phyloP scores from a whole-genome alignment of 2,113 vertebrate genomes.

The Rousettus leschenaultii region DNA sequence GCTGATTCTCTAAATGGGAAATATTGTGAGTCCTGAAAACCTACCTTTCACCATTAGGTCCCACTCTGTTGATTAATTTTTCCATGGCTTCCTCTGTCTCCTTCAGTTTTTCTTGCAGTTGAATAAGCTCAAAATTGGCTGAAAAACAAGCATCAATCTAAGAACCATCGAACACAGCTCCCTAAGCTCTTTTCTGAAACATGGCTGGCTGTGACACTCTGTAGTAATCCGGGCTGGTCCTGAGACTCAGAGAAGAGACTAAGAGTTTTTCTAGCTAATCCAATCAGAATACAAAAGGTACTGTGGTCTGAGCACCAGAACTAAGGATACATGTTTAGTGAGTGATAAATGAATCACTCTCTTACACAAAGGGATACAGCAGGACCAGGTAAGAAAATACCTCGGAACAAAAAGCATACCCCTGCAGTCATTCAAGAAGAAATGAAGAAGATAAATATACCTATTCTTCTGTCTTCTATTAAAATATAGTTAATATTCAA shows the following conservation, averaged over 20 bases:
- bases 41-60: slow-evolving; percentile 88
- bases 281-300: not conserved
- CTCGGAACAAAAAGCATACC: not conserved
- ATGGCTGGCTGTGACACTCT: not conserved
- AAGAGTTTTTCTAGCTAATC: not conserved
- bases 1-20: not conserved
- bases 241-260: not conserved
- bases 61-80: slow-evolving; percentile 90
- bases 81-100: slow-evolving; percentile 97
- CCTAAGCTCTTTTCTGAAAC: slow-evolving; percentile 23
- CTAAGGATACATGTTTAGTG: not conserved
- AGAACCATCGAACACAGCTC: not conserved
- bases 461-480: not conserved
- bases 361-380: not conserved
- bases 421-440: not conserved
- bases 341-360: not conserved
- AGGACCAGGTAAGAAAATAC: not conserved
- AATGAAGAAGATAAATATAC: not conserved
- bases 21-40: slow-evolving; percentile 51
- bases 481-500: not conserved
- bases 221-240: not conserved
- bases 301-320: not conserved
- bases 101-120: slow-evolving; percentile 94
- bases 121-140: slow-evolving; percentile 94
- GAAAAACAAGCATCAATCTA: slow-evolving; percentile 64